phyloP scores from a whole-genome alignment of 37 sponge, comb jelly and placozoan species.

The Beroe forskalii region DNA sequence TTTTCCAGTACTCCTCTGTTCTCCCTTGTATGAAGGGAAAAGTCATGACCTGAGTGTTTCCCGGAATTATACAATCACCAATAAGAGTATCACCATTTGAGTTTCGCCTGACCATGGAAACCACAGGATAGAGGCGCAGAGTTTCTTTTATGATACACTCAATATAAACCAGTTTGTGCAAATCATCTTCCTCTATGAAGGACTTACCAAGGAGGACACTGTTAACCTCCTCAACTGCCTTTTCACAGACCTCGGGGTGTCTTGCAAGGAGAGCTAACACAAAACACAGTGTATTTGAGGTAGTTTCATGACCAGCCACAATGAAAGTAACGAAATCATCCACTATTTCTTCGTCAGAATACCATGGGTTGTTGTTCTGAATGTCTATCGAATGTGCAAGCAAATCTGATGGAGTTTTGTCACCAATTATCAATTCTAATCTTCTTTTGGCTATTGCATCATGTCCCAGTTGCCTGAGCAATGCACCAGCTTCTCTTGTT shows the following conservation, averaged over 20 bases:
- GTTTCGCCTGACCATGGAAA: neutral
- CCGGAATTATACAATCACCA: neutral
- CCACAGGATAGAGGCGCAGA: neutral
- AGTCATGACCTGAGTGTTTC: neutral
- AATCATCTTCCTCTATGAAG: conserved; percentile 17
- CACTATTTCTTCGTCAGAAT: conserved; percentile 70
- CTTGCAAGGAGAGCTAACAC: conserved; percentile 74
- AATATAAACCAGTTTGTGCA: neutral
- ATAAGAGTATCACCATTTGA: neutral
- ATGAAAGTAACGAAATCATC: conserved; percentile 69
- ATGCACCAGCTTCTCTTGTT: neutral
- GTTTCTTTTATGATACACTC: conserved; percentile 35
- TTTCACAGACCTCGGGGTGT: conserved; percentile 73
- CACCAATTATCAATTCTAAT: neutral
- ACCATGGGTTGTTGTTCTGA: neutral
- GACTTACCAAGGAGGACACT: conserved; percentile 70
- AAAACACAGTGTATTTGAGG: conserved; percentile 71
- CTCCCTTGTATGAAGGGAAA: neutral
- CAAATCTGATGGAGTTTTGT: neutral
- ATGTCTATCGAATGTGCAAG: neutral
- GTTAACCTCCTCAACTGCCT: conserved; percentile 70
- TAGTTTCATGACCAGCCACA: conserved; percentile 82
- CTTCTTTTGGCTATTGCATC: neutral
- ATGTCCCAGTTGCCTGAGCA: neutral
- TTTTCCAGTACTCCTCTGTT: neutral